Evolutionary conservation across 23 tunicate species (phyloP).

Genomic region (Phallusia fumigata): DNA sequence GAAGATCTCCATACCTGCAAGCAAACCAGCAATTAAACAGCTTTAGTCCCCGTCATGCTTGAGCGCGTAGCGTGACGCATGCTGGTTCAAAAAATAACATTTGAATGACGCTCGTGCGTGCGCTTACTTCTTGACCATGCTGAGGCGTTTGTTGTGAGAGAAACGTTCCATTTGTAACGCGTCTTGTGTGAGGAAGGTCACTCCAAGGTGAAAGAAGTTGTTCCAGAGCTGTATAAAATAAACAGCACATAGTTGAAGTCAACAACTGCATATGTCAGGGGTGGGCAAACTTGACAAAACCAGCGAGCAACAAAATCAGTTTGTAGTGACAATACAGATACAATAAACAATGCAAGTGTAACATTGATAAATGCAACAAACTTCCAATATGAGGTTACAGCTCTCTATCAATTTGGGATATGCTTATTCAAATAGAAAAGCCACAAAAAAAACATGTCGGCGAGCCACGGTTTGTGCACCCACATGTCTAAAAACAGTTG

Average conservation of each 20-base stretch:
- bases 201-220: constrained; percentile 80
- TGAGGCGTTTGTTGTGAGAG: constrained; percentile 75
- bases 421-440: too few species aligned
- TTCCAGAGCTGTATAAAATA: constrained; percentile 67
- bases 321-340: too few species aligned
- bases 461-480: too few species aligned
- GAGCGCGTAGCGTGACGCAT: background rate
- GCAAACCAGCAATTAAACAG: background rate
- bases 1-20: constrained; percentile 77
- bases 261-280: too few species aligned
- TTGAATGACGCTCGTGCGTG: background rate
- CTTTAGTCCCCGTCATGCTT: background rate
- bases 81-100: background rate
- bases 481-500: too few species aligned
- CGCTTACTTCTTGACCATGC: constrained; percentile 72
- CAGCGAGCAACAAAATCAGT: too few species aligned
- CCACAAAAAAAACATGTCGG: too few species aligned
- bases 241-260: background rate
- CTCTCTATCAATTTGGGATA: too few species aligned
- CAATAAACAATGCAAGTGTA: too few species aligned
- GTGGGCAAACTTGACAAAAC: too few species aligned
- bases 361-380: too few species aligned
- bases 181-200: constrained; percentile 88
- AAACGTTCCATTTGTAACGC: constrained; percentile 88
- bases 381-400: too few species aligned